phyloP scores from a whole-genome alignment of 2,888 invertebrate genomes.

The Diogma glabrata region DNA sequence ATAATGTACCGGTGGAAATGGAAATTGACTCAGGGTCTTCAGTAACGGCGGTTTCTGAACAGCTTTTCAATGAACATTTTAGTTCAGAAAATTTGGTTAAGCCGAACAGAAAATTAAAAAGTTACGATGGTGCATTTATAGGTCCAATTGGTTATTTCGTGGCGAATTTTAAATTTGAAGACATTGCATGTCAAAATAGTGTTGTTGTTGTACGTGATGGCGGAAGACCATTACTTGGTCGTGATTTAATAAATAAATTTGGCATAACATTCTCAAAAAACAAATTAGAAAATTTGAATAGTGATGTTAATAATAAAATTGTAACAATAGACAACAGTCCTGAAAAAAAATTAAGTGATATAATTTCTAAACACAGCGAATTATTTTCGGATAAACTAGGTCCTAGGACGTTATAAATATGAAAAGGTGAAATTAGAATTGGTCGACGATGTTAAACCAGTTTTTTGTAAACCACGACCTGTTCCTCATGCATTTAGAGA shows the following conservation, averaged over 20 bases:
- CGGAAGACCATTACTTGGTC: too few species aligned
- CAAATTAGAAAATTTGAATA: too few species aligned
- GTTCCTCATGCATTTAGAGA: slow-evolving; percentile 1
- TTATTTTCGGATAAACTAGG: too few species aligned
- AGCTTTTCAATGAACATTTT: neutral
- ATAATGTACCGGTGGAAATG: too few species aligned
- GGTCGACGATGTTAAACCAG: neutral
- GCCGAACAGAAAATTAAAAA: neutral
- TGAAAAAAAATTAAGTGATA: too few species aligned
- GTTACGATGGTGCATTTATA: neutral
- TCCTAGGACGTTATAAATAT: too few species aligned
- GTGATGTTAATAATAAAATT: too few species aligned
- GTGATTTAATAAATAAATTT: too few species aligned
- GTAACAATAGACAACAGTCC: too few species aligned
- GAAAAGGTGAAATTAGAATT: neutral
- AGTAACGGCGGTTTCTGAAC: neutral
- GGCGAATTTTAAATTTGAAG: neutral
- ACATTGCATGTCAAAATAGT: neutral
- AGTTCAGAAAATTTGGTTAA: neutral
- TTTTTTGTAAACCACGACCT: neutral
- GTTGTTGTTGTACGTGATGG: neutral
- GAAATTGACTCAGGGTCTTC: neutral
- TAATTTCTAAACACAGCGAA: too few species aligned
- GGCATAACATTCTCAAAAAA: too few species aligned
- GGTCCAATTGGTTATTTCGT: neutral